A percentile compares a stretch with the other conserved stretches of the same genome.
Evolutionary conservation across 2,888 invertebrate genomes (phyloP).

Genomic region (Tenthredo mesomela): DNA sequence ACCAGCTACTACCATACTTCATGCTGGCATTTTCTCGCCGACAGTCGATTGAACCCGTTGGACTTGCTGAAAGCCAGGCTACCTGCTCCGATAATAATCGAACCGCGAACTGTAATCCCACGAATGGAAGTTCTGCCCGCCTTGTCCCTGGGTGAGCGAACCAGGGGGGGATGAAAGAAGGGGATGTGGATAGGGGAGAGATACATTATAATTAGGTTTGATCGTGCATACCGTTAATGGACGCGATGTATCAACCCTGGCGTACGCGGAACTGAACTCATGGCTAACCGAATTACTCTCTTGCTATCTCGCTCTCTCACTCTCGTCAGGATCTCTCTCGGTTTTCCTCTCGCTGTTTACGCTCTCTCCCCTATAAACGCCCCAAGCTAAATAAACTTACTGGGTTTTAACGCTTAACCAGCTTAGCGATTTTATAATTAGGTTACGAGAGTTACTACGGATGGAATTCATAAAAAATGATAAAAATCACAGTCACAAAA

Average conservation of each 20-base stretch:
- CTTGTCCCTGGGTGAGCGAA: constrained; percentile 29
- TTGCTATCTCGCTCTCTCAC: constrained; percentile 56
- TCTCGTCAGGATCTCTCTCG: constrained; percentile 55
- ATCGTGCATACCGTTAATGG: constrained; percentile 71
- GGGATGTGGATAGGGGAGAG: constrained; percentile 54
- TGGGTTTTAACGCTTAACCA: constrained; percentile 68
- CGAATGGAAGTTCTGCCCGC: constrained; percentile 29
- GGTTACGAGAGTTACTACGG: constrained; percentile 61
- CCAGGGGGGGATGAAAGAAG: constrained; percentile 37
- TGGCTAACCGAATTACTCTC: constrained; percentile 68
- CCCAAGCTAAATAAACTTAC: constrained; percentile 67
- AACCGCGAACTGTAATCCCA: constrained; percentile 43
- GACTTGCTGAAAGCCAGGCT: constrained; percentile 35
- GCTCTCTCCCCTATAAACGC: constrained; percentile 58
- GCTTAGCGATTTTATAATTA: constrained; percentile 71
- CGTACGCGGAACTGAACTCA: constrained; percentile 62
- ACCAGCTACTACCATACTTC: constrained; percentile 19
- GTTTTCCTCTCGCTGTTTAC: constrained; percentile 56
- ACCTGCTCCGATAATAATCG: constrained; percentile 49
- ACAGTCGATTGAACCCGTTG: constrained; percentile 48
- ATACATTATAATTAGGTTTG: constrained; percentile 71
- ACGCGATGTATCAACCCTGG: constrained; percentile 65
- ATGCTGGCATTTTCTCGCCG: constrained; percentile 40
- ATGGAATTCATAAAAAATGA: constrained; percentile 60
- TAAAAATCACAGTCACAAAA: constrained; percentile 54